phyloP scores from a whole-genome alignment of 30 jellyfish, hydroid and myxozoan genomes.

The Nemopilema nomurai region DNA sequence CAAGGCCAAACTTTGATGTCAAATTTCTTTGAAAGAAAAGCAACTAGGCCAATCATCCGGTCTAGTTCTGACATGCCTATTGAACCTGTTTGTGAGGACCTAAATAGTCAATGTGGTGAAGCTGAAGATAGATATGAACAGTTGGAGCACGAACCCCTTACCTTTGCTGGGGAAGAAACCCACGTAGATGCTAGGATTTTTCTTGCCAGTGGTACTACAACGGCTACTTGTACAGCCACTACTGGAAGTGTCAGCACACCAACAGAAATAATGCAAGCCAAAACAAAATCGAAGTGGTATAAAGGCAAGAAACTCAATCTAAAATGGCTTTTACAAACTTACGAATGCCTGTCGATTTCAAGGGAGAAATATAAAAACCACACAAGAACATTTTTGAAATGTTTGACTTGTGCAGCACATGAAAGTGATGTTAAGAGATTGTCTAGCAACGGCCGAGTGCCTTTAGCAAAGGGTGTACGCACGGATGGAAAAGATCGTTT shows the following conservation, averaged over 20 bases:
- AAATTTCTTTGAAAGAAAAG: slow-evolving; percentile 3
- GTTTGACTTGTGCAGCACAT: slow-evolving; percentile 31
- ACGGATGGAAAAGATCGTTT: slow-evolving; percentile 47
- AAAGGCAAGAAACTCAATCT: slow-evolving; percentile 14
- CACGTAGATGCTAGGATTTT: background rate
- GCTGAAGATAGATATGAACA: slow-evolving; percentile 18
- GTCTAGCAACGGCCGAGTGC: slow-evolving; percentile 46
- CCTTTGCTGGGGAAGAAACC: slow-evolving; percentile 20
- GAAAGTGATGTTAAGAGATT: slow-evolving; percentile 20
- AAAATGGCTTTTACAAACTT: slow-evolving; percentile 10
- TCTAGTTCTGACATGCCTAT: slow-evolving; percentile 10
- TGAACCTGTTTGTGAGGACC: slow-evolving; percentile 3
- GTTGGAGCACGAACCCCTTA: slow-evolving; percentile 21
- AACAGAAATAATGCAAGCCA: slow-evolving; percentile 18
- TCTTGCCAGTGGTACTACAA: slow-evolving; percentile 17
- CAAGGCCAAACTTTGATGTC: slow-evolving; percentile 19
- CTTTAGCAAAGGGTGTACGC: slow-evolving; percentile 38
- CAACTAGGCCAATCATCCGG: slow-evolving; percentile 11
- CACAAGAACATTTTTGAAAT: slow-evolving; percentile 9
- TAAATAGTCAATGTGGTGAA: slow-evolving; percentile 19
- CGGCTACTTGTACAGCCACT: slow-evolving; percentile 18
- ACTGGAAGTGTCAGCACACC: slow-evolving; percentile 26
- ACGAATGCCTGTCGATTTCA: slow-evolving; percentile 13
- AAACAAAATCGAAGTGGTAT: slow-evolving; percentile 8
- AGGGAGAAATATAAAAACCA: slow-evolving; percentile 13